These are phyloP conservation scores for Xestia c-nigrum DNA, from an alignment of 2,888 invertebrate species.

Conservation along the genomic window DNA sequence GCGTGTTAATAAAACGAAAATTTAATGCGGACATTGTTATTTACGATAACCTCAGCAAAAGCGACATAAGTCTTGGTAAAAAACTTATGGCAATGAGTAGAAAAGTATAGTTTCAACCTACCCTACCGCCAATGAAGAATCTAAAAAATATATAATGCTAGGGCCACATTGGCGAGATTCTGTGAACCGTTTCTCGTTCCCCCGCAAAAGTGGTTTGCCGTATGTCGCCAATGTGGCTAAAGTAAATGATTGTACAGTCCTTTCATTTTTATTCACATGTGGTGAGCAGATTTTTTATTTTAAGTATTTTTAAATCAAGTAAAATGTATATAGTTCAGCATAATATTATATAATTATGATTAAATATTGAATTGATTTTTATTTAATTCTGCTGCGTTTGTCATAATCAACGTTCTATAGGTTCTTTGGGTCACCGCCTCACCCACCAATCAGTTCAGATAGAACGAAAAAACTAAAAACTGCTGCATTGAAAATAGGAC, in stretches of 20 bases:
- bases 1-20: conserved; percentile 75
- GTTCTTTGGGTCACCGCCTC: no score
- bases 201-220: no score
- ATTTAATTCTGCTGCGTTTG: background rate
- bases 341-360: conserved; percentile 1
- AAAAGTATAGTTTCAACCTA: background rate
- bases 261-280: background rate
- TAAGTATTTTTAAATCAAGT: conserved; percentile 36
- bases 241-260: no score
- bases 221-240: no score
- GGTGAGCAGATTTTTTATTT: background rate
- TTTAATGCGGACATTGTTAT: conserved; percentile 71
- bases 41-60: conserved; percentile 81
- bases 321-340: conserved; percentile 42
- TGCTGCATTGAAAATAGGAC: no score
- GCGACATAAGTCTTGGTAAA: conserved; percentile 77
- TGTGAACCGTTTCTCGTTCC: no score
- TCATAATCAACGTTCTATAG: background rate
- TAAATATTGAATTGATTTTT: conserved; percentile 3
- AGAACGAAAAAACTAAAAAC: no score
- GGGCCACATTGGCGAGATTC: background rate
- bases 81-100: background rate
- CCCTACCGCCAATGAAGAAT: background rate
- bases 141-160: background rate
- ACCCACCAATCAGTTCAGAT: no score